phyloP scores from a whole-genome alignment of 2,888 invertebrate species.

The Drosophila parthenogenetica region DNA sequence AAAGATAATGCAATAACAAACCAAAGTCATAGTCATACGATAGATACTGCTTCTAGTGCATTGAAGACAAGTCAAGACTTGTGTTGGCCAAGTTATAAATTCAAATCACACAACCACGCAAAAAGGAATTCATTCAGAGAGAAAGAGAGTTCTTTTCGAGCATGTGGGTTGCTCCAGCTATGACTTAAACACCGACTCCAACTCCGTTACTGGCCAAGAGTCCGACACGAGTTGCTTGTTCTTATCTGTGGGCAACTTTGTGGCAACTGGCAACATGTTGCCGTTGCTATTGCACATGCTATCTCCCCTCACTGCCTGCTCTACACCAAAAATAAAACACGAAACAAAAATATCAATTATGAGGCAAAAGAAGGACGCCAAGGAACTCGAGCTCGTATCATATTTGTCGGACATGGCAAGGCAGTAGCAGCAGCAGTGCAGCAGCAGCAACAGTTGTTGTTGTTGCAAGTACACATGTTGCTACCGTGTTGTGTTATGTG shows the following conservation, averaged over 20 bases:
- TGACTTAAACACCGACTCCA: not conserved
- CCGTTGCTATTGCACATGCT: conserved; percentile 44
- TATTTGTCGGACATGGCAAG: conserved; percentile 75
- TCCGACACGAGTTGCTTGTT: conserved; percentile 68
- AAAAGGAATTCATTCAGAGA: conserved; percentile 66
- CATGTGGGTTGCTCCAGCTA: conserved; percentile 41
- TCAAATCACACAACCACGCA: conserved; percentile 78
- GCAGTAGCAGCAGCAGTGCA: conserved; percentile 49
- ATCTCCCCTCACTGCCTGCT: conserved; percentile 1
- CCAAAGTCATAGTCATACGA: conserved; percentile 50
- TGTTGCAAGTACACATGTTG: conserved; percentile 68
- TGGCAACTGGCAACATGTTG: conserved; percentile 47
- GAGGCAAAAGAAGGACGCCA: conserved; percentile 70
- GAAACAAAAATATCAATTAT: conserved; percentile 77
- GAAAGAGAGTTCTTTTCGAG: conserved; percentile 7
- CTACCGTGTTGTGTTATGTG: conserved; percentile 65
- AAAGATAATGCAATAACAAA: conserved; percentile 77
- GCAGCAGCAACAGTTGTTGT: conserved; percentile 31
- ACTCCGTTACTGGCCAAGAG: conserved; percentile 26
- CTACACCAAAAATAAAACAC: conserved; percentile 36
- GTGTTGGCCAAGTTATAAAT: conserved; percentile 75
- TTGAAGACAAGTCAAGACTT: conserved; percentile 35
- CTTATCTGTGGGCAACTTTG: conserved; percentile 58
- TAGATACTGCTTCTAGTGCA: conserved; percentile 41
- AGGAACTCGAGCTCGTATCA: conserved; percentile 66